A percentile compares a stretch with the other conserved stretches of the same genome.
Evolutionary conservation across 2,888 invertebrate species (phyloP).

Genomic region (Drosophila merina): DNA sequence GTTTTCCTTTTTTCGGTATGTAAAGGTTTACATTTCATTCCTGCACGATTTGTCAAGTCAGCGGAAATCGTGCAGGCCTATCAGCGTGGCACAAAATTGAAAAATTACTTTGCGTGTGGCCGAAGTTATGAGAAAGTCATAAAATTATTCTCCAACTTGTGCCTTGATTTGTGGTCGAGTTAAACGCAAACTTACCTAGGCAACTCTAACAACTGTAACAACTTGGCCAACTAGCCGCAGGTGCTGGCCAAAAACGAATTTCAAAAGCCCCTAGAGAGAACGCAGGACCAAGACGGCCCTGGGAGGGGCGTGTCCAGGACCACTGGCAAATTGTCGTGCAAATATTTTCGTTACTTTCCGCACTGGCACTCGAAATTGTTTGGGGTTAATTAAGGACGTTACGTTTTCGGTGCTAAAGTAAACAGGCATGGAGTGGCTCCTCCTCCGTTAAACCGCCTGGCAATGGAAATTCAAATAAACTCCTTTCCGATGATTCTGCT

Average conservation of each 20-base stretch:
- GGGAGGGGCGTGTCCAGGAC: not conserved
- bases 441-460: conserved; percentile 10
- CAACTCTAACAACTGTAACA: conserved; percentile 34
- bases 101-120: conserved; percentile 79
- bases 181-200: conserved; percentile 65
- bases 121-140: conserved; percentile 69
- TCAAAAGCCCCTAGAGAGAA: conserved; percentile 11
- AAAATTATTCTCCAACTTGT: conserved; percentile 56
- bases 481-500: conserved; percentile 37
- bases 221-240: conserved; percentile 40
- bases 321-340: conserved; percentile 64
- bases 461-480: conserved; percentile 52
- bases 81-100: conserved; percentile 75
- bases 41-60: conserved; percentile 80
- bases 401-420: conserved; percentile 49
- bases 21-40: conserved; percentile 74
- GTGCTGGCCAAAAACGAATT: conserved; percentile 38
- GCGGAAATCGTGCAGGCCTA: conserved; percentile 80
- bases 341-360: conserved; percentile 64
- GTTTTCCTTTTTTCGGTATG: conserved; percentile 46
- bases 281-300: not conserved
- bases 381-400: conserved; percentile 67
- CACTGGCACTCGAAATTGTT: conserved; percentile 58
- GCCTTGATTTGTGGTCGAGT: conserved; percentile 65
- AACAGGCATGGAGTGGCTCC: conserved; percentile 22